Evolutionary conservation across 2,888 invertebrate genomes (phyloP).

Genomic region (Watsonalla binaria): DNA sequence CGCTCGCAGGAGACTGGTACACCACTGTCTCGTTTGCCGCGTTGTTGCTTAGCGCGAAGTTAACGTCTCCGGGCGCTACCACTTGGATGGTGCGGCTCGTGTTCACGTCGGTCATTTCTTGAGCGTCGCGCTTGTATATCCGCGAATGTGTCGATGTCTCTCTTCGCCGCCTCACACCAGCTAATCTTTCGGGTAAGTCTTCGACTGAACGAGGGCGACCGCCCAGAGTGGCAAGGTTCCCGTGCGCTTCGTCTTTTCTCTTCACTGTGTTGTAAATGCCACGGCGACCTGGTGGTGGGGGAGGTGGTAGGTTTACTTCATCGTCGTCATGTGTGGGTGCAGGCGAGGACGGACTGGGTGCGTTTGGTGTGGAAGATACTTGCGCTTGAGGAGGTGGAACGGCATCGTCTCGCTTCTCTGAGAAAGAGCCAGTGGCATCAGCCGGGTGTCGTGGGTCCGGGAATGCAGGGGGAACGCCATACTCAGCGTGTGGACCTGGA

Average conservation of each 20-base stretch:
- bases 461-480: constrained; percentile 87
- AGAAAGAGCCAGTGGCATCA: constrained; percentile 89
- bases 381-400: constrained; percentile 91
- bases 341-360: constrained; percentile 74
- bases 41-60: constrained; percentile 90
- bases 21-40: constrained; percentile 92
- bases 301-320: constrained; percentile 89
- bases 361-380: constrained; percentile 85
- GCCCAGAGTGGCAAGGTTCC: constrained; percentile 88
- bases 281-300: constrained; percentile 89
- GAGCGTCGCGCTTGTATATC: constrained; percentile 90
- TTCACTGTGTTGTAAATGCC: constrained; percentile 91
- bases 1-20: constrained; percentile 87
- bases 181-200: constrained; percentile 87
- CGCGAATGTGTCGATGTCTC: constrained; percentile 83
- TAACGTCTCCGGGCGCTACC: constrained; percentile 95
- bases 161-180: constrained; percentile 84
- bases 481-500: constrained; percentile 81
- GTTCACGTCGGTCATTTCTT: constrained; percentile 95
- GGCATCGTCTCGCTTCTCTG: constrained; percentile 88
- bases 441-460: constrained; percentile 93
- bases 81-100: constrained; percentile 94
- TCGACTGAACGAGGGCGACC: constrained; percentile 94
- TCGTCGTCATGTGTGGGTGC: constrained; percentile 76
- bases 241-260: constrained; percentile 87